Conservation (phyloP, 2,888 invertebrate species). For the Pseudoips prasinana region DNA sequence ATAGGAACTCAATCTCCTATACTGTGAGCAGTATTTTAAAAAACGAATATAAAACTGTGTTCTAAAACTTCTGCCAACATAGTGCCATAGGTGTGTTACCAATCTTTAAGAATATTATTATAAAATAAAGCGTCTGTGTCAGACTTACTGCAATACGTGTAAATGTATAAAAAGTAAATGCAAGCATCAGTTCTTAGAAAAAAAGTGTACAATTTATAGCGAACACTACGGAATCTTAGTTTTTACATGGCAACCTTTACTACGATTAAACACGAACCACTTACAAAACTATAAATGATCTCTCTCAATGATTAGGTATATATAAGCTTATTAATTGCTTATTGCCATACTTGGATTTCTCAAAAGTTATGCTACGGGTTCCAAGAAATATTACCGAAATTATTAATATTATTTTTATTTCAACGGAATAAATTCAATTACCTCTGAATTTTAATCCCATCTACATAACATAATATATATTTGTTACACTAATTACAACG, state of each 20-base stretch:
- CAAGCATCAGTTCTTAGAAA: conserved; percentile 61
- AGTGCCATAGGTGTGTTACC: conserved; percentile 15
- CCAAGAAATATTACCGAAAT: conserved; percentile 1
- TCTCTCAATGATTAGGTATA: conserved; percentile 64
- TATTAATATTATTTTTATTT: no score
- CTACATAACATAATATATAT: not conserved
- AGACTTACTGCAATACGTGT: conserved; percentile 46
- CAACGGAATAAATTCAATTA: no score
- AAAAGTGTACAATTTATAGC: conserved; percentile 34
- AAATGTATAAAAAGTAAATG: conserved; percentile 65
- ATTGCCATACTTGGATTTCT: conserved; percentile 23
- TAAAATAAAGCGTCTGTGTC: conserved; percentile 51
- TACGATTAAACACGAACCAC: conserved; percentile 52
- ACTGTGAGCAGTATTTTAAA: no score
- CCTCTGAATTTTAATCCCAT: not conserved
- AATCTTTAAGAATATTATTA: conserved; percentile 17
- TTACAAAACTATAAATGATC: conserved; percentile 68
- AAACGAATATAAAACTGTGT: no score
- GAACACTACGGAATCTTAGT: conserved; percentile 33
- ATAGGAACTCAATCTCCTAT: no score
- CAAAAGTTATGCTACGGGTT: conserved; percentile 15
- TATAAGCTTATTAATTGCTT: conserved; percentile 49
- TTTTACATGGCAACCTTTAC: conserved; percentile 58
- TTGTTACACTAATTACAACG: no score
- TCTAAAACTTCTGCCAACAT: no score